Evolutionary conservation across 2,888 invertebrate genomes (phyloP).

Genomic region (Microplitis deprimator): DNA sequence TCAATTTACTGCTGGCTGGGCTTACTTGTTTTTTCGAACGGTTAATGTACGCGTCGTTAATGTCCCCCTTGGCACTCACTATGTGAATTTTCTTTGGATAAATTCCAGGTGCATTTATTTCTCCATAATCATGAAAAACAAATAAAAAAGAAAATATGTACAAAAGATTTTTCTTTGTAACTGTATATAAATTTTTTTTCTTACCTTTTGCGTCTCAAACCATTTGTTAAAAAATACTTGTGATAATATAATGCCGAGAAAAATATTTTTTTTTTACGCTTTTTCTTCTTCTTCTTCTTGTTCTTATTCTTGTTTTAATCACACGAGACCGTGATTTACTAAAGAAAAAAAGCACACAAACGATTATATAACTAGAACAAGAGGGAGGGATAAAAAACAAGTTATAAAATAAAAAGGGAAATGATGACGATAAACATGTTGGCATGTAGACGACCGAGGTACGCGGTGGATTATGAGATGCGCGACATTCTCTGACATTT

Average conservation of each 20-base stretch:
- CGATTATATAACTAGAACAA: neutral
- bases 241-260: neutral
- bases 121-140: conserved; percentile 14
- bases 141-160: neutral
- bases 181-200: neutral
- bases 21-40: conserved; percentile 38
- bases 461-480: conserved; percentile 37
- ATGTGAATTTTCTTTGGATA: conserved; percentile 21
- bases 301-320: neutral
- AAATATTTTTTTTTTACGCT: neutral
- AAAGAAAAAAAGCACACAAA: neutral
- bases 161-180: conserved; percentile 5
- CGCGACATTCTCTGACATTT: conserved; percentile 70
- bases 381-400: neutral
- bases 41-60: conserved; percentile 42
- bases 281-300: neutral
- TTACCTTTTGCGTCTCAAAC: neutral
- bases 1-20: conserved; percentile 43
- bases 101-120: conserved; percentile 30
- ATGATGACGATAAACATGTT: conserved; percentile 10
- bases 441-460: conserved; percentile 34
- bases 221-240: conserved; percentile 1
- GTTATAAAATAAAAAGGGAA: neutral
- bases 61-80: conserved; percentile 40
- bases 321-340: neutral